Evolutionary conservation across 1,140 invertebrate genomes (phyloP).

Genomic region (Neomicropteryx cornuta): DNA sequence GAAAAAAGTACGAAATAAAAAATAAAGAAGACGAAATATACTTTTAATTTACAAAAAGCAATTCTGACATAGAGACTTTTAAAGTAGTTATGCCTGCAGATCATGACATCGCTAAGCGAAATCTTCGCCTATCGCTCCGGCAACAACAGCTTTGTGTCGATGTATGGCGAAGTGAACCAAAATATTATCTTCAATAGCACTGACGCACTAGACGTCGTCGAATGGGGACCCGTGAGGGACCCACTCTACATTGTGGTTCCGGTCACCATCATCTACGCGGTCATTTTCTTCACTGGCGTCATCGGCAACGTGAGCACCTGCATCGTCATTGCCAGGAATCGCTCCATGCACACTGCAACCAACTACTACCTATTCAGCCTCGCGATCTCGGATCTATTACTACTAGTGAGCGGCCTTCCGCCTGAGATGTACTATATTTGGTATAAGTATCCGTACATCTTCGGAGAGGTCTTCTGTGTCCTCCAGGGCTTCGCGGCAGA

Average conservation of each 20-base stretch:
- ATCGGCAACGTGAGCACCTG: slow-evolving; percentile 89
- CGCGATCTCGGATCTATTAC: slow-evolving; percentile 83
- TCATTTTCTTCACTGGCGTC: slow-evolving; percentile 78
- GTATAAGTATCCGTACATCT: slow-evolving; percentile 78
- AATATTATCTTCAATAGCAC: too few relatives aligned
- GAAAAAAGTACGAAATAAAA: too few relatives aligned
- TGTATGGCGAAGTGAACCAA: too few relatives aligned
- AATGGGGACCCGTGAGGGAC: slow-evolving; percentile 49
- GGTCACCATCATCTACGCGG: slow-evolving; percentile 67
- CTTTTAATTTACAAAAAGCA: too few relatives aligned
- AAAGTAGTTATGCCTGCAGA: too few relatives aligned
- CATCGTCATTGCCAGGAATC: slow-evolving; percentile 82
- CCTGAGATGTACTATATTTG: slow-evolving; percentile 82
- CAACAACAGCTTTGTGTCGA: too few relatives aligned
- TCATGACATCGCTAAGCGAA: too few relatives aligned
- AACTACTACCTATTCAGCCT: slow-evolving; percentile 92
- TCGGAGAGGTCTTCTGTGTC: slow-evolving; percentile 78
- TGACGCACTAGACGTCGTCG: too few relatives aligned
- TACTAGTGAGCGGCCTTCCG: slow-evolving; percentile 69
- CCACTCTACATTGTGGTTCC: slow-evolving; percentile 62
- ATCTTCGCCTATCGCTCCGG: too few relatives aligned
- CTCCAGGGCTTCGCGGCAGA: slow-evolving; percentile 75
- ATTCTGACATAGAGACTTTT: too few relatives aligned
- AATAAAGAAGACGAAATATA: too few relatives aligned
- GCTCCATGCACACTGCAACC: slow-evolving; percentile 83